Percentiles rank a stretch among this genome's conserved stretches.
These are phyloP conservation scores for Tenualosa thibaudeaui DNA, from an alignment of 2,797 vertebrate genomes.

Conservation along the genomic window DNA sequence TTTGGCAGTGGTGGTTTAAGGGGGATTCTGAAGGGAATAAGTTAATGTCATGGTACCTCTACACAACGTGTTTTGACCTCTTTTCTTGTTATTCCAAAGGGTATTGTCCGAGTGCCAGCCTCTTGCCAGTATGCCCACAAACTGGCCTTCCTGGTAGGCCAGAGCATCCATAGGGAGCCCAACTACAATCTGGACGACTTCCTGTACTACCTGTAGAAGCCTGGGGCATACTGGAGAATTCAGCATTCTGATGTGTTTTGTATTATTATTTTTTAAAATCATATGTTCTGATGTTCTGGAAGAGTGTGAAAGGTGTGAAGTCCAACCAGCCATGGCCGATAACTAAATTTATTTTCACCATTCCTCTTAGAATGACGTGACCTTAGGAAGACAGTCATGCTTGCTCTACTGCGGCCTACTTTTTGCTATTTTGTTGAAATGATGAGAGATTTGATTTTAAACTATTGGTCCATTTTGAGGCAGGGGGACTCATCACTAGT, in stretches of 20 bases:
- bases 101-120: constrained; percentile 90
- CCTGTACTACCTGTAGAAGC: constrained; percentile 84
- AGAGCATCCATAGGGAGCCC: constrained; percentile 90
- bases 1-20: no score
- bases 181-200: constrained; percentile 77
- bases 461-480: not conserved
- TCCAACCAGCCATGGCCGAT: no score
- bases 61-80: not conserved
- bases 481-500: not conserved
- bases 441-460: not conserved
- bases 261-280: not conserved
- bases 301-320: no score
- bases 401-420: not conserved
- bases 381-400: no score
- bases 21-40: no score
- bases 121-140: constrained; percentile 98
- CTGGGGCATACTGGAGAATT: not conserved
- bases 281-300: no score
- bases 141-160: constrained; percentile 91
- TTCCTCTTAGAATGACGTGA: no score
- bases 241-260: not conserved
- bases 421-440: not conserved
- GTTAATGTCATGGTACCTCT: not conserved
- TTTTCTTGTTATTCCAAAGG: constrained; percentile 67
- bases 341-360: no score